Evolutionary conservation across 2,888 invertebrate species (phyloP).

Genomic region (Amiota minor): DNA sequence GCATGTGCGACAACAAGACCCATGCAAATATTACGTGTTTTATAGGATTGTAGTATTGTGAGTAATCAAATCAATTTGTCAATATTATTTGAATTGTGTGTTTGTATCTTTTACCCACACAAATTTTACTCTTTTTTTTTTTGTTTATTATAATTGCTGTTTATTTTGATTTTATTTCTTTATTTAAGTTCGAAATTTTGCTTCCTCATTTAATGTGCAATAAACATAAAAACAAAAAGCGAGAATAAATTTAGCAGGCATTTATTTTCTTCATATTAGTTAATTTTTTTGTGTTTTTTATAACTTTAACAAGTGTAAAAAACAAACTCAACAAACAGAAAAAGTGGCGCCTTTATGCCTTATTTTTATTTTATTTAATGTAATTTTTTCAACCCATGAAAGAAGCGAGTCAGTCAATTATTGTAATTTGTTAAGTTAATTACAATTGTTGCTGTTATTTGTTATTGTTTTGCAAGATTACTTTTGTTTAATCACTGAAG

Average conservation of each 20-base stretch:
- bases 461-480: neutral
- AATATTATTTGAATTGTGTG: neutral
- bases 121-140: neutral
- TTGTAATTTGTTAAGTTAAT: slow-evolving; percentile 45
- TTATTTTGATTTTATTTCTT: slow-evolving; percentile 1
- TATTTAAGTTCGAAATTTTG: slow-evolving; percentile 2
- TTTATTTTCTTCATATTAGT: neutral
- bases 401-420: slow-evolving; percentile 47
- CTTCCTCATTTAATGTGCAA: slow-evolving; percentile 23
- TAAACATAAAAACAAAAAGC: slow-evolving; percentile 31
- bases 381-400: slow-evolving; percentile 39
- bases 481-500: slow-evolving; percentile 49
- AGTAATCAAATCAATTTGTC: neutral
- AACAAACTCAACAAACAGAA: neutral
- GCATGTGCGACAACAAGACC: neutral
- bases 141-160: neutral
- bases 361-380: slow-evolving; percentile 30
- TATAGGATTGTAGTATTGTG: neutral
- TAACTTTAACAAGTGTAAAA: slow-evolving; percentile 1
- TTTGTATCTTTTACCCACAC: neutral
- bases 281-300: slow-evolving; percentile 8
- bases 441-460: neutral
- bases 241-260: neutral
- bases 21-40: too few relatives aligned
- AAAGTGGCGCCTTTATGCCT: slow-evolving; percentile 6